Evolutionary conservation across 2,113 vertebrate species (phyloP), one percentile per base, ranked within the genome.

Genomic region (Apodemus speciosus): DNA sequence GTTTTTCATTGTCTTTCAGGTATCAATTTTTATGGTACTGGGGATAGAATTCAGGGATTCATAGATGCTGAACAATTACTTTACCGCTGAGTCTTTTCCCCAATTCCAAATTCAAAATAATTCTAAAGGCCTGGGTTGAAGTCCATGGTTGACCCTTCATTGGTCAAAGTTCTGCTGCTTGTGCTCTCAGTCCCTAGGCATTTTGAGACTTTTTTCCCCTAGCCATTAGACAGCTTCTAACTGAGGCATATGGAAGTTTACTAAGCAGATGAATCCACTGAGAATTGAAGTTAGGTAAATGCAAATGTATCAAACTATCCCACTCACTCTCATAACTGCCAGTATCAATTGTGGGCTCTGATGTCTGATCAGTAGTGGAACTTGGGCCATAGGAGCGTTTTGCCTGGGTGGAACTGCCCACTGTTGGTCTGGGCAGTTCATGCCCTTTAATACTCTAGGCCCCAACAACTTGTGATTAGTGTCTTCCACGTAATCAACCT

Each of bases 331-430:
- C 13, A 13, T 20, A 38, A 51, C 43, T 11, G 20, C 60, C 13
- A 11, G 1, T 3, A 18, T 53, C 62, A 49, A 7, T 53, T 3
- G 0, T 27, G 9, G 73, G 49, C 21, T 14, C 35, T 23, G 3
- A 5, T 46, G 53, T 13, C 11, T 10, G 0, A 14, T 32, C 1
- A 0, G 0, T 32, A 49, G 6, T 0, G 1, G 69, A 71, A 2
- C 43, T 14, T 25, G 23, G 18, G 32, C 56, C 6, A 3, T 2
- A 21, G 66, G 64, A 14, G 2, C 38, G 60, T 76, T 76, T n/a
- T 46, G 40, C 35, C 14, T 40, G 35, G 71, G 30, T 38, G 23
- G 46, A 38, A 72, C 49, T 18, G 23, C 66, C 21, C 66, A 51
- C 66, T 27, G 23, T 60, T 83, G 56, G 25, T 43, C n/a, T 73